A percentile compares a stretch with the other conserved stretches of the same genome.
Conservation (phyloP, 92 coral and sea anemone genomes). For the Porites lobata region DNA sequence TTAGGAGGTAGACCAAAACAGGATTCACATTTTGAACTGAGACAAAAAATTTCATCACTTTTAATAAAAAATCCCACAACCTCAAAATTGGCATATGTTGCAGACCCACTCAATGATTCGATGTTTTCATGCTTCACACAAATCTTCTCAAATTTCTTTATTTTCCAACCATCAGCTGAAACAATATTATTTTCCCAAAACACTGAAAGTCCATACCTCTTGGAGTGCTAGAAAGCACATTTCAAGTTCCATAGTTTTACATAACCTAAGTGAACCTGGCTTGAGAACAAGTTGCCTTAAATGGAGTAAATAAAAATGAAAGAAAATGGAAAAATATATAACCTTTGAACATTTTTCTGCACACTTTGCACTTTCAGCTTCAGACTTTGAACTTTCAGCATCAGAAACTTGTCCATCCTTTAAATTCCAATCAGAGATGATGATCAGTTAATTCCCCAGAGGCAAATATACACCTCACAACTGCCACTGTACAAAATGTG, state of each 20-base stretch:
- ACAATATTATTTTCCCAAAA: constrained; percentile 14
- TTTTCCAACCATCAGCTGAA: constrained; percentile 14
- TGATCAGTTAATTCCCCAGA: constrained; percentile 15
- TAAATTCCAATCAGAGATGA: constrained; percentile 23
- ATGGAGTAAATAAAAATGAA: neutral
- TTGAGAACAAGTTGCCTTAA: constrained; percentile 12
- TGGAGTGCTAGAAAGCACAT: constrained; percentile 16
- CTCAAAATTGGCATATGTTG: constrained; percentile 13
- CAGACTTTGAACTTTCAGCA: constrained; percentile 30
- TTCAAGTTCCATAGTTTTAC: constrained; percentile 10
- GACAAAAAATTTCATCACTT: neutral
- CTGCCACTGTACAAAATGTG: constrained; percentile 29
- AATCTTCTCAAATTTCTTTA: constrained; percentile 17
- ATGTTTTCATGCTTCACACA: constrained; percentile 42
- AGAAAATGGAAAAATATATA: neutral
- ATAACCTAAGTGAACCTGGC: constrained; percentile 32
- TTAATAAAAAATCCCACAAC: neutral
- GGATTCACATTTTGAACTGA: too few relatives aligned
- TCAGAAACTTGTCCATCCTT: constrained; percentile 50
- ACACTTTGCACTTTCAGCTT: constrained; percentile 33
- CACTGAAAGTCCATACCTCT: constrained; percentile 29
- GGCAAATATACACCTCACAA: constrained; percentile 23
- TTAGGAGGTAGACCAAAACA: too few relatives aligned
- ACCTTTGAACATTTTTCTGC: constrained; percentile 41
- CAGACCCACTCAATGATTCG: constrained; percentile 4